Percentiles rank a stretch among this genome's conserved stretches.
These are phyloP conservation scores for Perodicticus potto DNA, from an alignment of 2,797 vertebrate species.

Conservation along the genomic window DNA sequence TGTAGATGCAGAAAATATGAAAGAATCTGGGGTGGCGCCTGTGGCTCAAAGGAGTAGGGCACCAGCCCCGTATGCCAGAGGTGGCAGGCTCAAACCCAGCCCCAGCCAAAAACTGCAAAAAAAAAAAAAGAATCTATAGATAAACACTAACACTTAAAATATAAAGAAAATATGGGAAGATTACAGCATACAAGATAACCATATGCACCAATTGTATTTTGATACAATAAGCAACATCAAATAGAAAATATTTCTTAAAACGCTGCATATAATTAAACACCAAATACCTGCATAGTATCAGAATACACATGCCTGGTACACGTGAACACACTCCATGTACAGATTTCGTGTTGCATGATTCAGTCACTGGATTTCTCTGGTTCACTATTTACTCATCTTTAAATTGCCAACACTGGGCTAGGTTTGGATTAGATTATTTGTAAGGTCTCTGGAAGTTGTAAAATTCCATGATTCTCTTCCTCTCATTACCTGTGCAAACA, in stretches of 20 bases:
- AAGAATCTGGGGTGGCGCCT: neutral
- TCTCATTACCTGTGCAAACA: neutral
- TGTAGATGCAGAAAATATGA: neutral
- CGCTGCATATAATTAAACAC: neutral
- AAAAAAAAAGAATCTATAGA: neutral
- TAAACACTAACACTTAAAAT: slow-evolving; percentile 32
- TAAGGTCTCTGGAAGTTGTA: neutral
- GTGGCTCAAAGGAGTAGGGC: too few species aligned
- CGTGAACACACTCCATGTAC: neutral
- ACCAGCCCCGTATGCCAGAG: too few species aligned
- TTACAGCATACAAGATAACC: slow-evolving; percentile 8
- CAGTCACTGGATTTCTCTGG: neutral
- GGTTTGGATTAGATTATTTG: neutral
- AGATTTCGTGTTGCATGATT: neutral
- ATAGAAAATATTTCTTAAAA: neutral
- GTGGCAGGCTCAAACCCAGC: too few species aligned
- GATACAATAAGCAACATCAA: slow-evolving; percentile 27
- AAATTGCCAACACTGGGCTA: neutral
- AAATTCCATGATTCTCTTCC: neutral
- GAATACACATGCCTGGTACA: neutral
- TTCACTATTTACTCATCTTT: neutral
- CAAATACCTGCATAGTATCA: neutral
- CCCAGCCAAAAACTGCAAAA: too few species aligned
- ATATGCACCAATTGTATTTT: neutral
- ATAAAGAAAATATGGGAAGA: neutral